Evolutionary conservation across 2,113 vertebrate genomes (phyloP).

Genomic region (Castor canadensis): DNA sequence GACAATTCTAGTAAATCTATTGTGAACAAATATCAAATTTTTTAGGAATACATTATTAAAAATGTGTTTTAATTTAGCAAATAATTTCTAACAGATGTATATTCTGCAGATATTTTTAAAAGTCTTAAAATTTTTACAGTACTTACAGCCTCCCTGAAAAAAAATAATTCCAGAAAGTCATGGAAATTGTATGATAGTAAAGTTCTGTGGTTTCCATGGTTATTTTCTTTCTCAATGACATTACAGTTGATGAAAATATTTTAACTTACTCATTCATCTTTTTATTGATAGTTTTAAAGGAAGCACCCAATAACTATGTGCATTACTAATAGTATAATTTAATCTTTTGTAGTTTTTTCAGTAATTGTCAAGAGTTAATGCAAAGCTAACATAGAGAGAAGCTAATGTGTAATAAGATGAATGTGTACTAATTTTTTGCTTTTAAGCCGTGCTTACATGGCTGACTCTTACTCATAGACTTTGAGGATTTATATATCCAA

Average conservation of each 20-base stretch:
- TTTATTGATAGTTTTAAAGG: not conserved
- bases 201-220: not conserved
- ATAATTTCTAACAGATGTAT: not conserved
- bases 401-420: not conserved
- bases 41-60: not conserved
- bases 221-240: not conserved
- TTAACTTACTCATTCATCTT: slow-evolving; percentile 1
- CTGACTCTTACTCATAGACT: not conserved
- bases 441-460: not conserved
- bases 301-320: not conserved
- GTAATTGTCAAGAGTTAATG: not conserved
- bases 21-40: not conserved
- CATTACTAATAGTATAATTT: not conserved
- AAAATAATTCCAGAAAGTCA: not conserved
- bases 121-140: not conserved
- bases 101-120: not conserved
- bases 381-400: not conserved
- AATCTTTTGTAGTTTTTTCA: not conserved
- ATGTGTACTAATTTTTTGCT: not conserved
- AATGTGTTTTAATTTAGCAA: not conserved
- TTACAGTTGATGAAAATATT: not conserved
- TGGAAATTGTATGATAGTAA: not conserved
- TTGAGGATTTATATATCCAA: not conserved
- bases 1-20: not conserved
- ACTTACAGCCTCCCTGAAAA: not conserved